Base-by-base conservation (phyloP, 2,888 invertebrate species). In the Oxyscelio sp. region DNA sequence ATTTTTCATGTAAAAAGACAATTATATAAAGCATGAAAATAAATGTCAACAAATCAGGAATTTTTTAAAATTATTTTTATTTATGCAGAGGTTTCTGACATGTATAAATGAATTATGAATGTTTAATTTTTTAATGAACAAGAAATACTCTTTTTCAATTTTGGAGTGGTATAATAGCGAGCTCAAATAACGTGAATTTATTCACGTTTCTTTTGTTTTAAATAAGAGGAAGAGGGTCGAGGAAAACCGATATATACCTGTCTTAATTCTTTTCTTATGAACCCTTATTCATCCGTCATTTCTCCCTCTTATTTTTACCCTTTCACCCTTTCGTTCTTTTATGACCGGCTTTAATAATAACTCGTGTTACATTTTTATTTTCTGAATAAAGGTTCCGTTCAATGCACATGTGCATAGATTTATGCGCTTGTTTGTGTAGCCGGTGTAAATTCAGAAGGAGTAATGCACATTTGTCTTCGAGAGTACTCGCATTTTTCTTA, bases 381-480 rank as follows among this genome's bases (percentile, higher is more conserved):
- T 56, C n/a, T 0, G 38, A 24, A 77, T 52, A 68, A 66, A 68
- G 31, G 40, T 56, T 24, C 15, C 48, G 31, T 45, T 27, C 34
- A 68, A 40, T 56, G 70, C 48, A 21, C 73, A 27, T 0, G 21
- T 27, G 27, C 45, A 27, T 63, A 17, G 70, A 71, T 71, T 71
- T 63, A 71, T 79, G 71, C 54, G 63, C 63, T 40, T 63, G 68
- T 79, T 79, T 79, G 63, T 56, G 63, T 71, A 71, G 48, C 9
- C 56, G 56, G 27, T 65, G 79, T 77, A 70, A 63, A 59, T 68
- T 68, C 61, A 52, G 15, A 45, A 48, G 34, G 68, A 70, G 43
- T 63, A 70, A 70, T 63, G 70, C 78, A 63, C 70, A 78, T 78
- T 70, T 70, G 78, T 78, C 78, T 78, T 63, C 56, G 70, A 31